phyloP scores from a whole-genome alignment of 2,113 vertebrate genomes.

The Daphoenositta chrysoptera region DNA sequence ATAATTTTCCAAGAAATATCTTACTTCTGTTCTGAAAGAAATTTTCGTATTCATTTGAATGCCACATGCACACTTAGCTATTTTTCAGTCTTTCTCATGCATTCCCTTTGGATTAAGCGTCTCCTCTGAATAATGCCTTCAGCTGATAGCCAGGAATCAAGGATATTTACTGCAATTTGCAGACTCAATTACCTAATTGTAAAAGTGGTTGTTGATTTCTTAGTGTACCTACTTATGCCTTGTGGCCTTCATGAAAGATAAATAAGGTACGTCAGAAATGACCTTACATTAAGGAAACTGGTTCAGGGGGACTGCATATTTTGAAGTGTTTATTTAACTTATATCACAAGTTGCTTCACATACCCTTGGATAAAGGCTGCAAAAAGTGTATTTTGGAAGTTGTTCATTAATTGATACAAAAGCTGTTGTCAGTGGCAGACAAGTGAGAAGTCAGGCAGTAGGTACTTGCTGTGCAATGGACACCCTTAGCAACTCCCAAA shows the following conservation, averaged over 20 bases:
- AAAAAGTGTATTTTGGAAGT: neutral
- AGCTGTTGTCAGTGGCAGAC: neutral
- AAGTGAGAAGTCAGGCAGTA: neutral
- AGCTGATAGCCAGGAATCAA: neutral
- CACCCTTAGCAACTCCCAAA: neutral
- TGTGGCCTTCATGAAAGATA: slow-evolving; percentile 6
- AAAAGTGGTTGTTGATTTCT: neutral
- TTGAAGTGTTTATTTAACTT: neutral
- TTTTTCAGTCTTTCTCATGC: neutral
- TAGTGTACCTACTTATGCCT: neutral
- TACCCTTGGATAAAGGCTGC: neutral
- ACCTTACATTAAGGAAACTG: neutral
- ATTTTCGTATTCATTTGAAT: neutral
- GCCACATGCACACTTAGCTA: neutral
- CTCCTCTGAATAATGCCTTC: neutral
- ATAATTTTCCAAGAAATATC: neutral
- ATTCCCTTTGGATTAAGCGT: neutral
- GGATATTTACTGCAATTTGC: neutral
- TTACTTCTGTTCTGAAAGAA: neutral
- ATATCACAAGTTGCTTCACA: neutral
- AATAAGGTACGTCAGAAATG: neutral
- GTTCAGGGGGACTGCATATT: neutral
- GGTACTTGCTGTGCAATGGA: neutral
- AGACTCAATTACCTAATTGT: slow-evolving; percentile 3
- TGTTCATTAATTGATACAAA: neutral